Percentiles rank a stretch among this genome's conserved stretches.
Conservation (phyloP, 2,797 vertebrate species). For the Bucorvus abyssinicus region DNA sequence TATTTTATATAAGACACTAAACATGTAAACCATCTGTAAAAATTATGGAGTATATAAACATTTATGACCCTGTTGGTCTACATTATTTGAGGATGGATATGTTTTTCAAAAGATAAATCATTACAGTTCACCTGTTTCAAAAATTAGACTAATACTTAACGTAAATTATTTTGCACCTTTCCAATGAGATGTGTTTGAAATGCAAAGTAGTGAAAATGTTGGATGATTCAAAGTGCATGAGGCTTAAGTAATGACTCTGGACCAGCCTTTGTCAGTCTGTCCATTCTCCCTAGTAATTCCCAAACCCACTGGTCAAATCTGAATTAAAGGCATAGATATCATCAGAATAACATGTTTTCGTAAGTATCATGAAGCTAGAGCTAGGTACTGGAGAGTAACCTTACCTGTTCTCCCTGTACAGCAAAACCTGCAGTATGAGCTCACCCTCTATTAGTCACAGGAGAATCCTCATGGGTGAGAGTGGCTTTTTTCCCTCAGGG, state of each 20-base stretch:
- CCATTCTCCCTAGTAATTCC: not conserved
- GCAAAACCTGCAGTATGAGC: conserved; percentile 40
- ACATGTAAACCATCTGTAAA: not conserved
- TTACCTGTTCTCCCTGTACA: conserved; percentile 23
- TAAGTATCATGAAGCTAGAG: not conserved
- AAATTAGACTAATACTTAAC: not conserved
- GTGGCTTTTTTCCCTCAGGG: conserved; percentile 45
- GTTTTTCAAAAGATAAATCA: not conserved
- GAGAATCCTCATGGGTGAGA: conserved; percentile 9
- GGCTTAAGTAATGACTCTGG: not conserved
- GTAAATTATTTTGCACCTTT: conserved; percentile 12
- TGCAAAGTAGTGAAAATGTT: not conserved
- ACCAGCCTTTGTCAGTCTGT: not conserved
- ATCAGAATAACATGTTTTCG: not conserved
- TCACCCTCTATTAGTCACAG: conserved; percentile 52
- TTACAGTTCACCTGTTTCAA: not conserved
- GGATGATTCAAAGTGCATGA: not conserved
- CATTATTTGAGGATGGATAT: not conserved
- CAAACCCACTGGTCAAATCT: not conserved
- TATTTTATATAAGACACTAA: not conserved
- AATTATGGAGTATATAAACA: not conserved
- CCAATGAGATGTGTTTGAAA: not conserved
- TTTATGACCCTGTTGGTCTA: not conserved
- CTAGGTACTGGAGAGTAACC: not conserved
- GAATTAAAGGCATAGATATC: not conserved